These are phyloP conservation scores for Diabrotica balteata DNA, from an alignment of 2,888 invertebrate species.

Conservation along the genomic window DNA sequence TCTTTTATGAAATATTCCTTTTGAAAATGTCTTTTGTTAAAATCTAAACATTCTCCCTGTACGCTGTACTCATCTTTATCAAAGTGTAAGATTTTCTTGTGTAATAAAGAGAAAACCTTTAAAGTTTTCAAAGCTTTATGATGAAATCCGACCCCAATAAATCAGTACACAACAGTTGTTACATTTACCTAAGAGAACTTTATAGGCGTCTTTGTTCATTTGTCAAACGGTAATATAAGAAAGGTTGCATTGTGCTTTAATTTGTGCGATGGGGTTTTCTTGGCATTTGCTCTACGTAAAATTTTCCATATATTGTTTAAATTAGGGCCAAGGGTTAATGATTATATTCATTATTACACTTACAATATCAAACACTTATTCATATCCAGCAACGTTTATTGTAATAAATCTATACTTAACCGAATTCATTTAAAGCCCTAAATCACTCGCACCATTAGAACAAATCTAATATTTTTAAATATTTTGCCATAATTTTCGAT, in stretches of 20 bases:
- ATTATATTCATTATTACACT: too few relatives aligned
- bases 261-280: too few relatives aligned
- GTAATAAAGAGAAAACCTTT: slow-evolving; percentile 12
- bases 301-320: too few relatives aligned
- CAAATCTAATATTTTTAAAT: too few relatives aligned
- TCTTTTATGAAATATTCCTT: background rate
- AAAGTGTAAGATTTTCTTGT: slow-evolving; percentile 17
- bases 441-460: too few relatives aligned
- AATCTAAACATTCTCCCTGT: background rate
- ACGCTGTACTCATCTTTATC: slow-evolving; percentile 10
- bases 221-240: background rate
- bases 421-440: too few relatives aligned
- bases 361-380: too few relatives aligned
- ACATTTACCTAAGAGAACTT: slow-evolving; percentile 9
- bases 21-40: background rate
- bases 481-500: too few relatives aligned
- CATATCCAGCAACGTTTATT: too few relatives aligned
- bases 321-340: too few relatives aligned
- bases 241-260: slow-evolving; percentile 4
- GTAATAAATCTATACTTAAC: too few relatives aligned
- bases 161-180: slow-evolving; percentile 16
- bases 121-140: slow-evolving; percentile 12
- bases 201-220: slow-evolving; percentile 3
- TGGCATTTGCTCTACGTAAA: too few relatives aligned
- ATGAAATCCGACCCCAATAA: slow-evolving; percentile 21